These are phyloP conservation scores for Andrena fulva DNA, from an alignment of 2,888 invertebrate species.

Conservation along the genomic window DNA sequence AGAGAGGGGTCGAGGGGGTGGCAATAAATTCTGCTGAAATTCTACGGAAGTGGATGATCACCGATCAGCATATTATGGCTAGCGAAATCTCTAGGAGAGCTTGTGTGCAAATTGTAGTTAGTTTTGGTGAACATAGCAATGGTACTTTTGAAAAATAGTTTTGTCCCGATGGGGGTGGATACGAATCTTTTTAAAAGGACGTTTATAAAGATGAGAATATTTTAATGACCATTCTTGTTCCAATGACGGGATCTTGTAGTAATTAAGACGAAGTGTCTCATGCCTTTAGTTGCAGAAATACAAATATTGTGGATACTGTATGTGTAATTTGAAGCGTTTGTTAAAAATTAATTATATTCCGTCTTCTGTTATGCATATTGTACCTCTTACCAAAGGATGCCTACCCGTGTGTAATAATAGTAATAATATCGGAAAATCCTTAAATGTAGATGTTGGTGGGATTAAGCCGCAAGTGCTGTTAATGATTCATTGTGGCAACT, in stretches of 20 bases:
- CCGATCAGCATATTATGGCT: neutral
- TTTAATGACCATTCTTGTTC: too few relatives aligned
- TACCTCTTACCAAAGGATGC: neutral
- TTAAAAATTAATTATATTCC: too few relatives aligned
- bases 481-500: neutral
- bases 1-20: neutral
- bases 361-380: neutral
- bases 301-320: too few relatives aligned
- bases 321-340: too few relatives aligned
- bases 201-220: too few relatives aligned
- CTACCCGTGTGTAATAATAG: too few relatives aligned
- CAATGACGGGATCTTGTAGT: too few relatives aligned
- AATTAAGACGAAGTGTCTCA: too few relatives aligned
- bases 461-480: neutral
- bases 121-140: neutral
- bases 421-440: too few relatives aligned
- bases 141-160: neutral
- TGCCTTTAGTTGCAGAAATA: too few relatives aligned
- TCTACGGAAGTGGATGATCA: neutral
- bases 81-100: neutral
- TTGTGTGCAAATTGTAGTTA: neutral
- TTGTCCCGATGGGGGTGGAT: neutral
- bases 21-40: constrained; percentile 17
- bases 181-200: too few relatives aligned
- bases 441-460: too few relatives aligned